Conservation (phyloP, 2,797 vertebrate species). For the Pseudotriccus pelzelni region DNA sequence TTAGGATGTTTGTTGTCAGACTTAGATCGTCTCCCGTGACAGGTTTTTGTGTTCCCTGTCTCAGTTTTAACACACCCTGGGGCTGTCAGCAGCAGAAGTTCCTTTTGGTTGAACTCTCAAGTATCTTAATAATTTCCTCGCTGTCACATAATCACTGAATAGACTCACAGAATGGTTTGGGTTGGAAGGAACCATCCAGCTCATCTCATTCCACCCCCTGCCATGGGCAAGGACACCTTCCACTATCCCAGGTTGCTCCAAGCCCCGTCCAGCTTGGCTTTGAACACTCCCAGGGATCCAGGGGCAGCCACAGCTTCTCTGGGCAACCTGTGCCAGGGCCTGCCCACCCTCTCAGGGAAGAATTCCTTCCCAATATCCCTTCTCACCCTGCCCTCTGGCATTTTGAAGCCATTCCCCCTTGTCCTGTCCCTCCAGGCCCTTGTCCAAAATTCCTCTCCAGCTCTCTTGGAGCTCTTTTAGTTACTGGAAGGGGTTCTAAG, state of each 20-base stretch:
- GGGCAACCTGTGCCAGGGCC: not conserved
- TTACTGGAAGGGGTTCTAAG: accelerated
- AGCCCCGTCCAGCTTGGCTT: accelerated
- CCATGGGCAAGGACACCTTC: not conserved
- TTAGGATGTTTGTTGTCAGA: not conserved
- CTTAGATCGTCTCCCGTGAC: not conserved
- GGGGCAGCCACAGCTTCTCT: not conserved
- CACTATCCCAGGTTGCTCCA: not conserved
- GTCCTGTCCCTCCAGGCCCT: not conserved
- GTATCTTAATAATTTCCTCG: not conserved
- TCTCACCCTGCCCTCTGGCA: accelerated
- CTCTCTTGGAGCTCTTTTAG: not conserved
- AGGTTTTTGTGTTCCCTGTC: not conserved
- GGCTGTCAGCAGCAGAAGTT: not conserved
- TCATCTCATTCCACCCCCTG: not conserved
- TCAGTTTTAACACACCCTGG: not conserved
- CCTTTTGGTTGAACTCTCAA: not conserved
- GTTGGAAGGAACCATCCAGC: not conserved
- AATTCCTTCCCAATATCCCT: not conserved
- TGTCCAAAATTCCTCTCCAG: not conserved
- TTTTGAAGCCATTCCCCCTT: not conserved
- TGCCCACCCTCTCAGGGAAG: accelerated
- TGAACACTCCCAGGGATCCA: not conserved
- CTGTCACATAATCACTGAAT: not conserved
- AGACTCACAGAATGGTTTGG: not conserved